A percentile compares a stretch with the other conserved stretches of the same genome.
These are phyloP conservation scores for Lycaena phlaeas DNA, from an alignment of 2,888 invertebrate genomes.

Conservation along the genomic window DNA sequence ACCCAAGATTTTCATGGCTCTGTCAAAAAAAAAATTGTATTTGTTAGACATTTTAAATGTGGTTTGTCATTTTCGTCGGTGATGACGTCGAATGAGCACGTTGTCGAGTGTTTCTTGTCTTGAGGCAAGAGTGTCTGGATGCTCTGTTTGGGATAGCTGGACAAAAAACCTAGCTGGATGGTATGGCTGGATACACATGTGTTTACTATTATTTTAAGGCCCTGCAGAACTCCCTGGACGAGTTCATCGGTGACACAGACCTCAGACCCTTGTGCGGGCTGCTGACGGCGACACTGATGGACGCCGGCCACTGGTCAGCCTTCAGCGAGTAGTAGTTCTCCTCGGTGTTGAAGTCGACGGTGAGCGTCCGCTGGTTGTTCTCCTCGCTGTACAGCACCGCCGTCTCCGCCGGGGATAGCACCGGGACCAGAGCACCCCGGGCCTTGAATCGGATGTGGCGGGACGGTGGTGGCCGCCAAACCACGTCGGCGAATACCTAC, in stretches of 20 bases:
- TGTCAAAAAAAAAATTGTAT: constrained; percentile 26
- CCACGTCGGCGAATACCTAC: constrained; percentile 57
- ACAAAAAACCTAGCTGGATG: no score
- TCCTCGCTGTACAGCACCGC: constrained; percentile 40
- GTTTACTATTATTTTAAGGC: no score
- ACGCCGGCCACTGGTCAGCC: constrained; percentile 41
- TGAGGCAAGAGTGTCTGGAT: no score
- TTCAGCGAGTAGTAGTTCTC: constrained; percentile 45
- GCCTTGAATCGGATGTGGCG: constrained; percentile 58
- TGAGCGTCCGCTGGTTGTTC: constrained; percentile 30
- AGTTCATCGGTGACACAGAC: constrained; percentile 31
- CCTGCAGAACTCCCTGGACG: no score
- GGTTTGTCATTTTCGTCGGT: no score
- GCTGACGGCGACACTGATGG: constrained; percentile 42
- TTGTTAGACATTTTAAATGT: no score
- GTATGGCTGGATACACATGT: no score
- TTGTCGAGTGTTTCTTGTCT: no score
- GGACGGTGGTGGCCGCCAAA: constrained; percentile 59
- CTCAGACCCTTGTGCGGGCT: constrained; percentile 52
- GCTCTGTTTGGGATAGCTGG: no score
- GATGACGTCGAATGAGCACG: no score
- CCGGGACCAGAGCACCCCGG: constrained; percentile 45
- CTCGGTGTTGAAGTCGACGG: constrained; percentile 38
- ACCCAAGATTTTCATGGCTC: constrained; percentile 53
- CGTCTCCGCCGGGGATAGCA: constrained; percentile 42